A percentile compares a stretch with the other conserved stretches of the same genome.
phyloP scores from a whole-genome alignment of 2,888 invertebrate species.

The Flexamia atlantica region DNA sequence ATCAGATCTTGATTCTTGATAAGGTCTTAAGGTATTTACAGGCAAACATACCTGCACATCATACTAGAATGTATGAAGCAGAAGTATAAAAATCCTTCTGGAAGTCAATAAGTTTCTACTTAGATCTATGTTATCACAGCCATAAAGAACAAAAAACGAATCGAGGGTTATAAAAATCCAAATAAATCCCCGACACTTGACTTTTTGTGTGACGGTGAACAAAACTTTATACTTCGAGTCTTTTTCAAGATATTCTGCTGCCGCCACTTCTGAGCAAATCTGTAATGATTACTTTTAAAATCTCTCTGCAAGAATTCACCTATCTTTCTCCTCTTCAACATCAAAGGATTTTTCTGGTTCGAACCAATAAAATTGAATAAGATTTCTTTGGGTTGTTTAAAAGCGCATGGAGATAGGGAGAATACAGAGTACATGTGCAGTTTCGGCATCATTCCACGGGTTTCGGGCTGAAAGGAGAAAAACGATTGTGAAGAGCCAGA shows the following conservation, averaged over 20 bases:
- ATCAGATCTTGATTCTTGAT: too few species aligned
- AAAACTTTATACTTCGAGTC: constrained; percentile 61
- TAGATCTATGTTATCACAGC: constrained; percentile 27
- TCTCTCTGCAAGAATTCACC: constrained; percentile 32
- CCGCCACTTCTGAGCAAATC: constrained; percentile 56
- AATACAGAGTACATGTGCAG: constrained; percentile 47
- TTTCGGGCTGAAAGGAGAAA: background rate
- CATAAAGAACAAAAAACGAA: background rate
- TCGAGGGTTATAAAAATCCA: constrained; percentile 14
- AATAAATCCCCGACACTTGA: constrained; percentile 57
- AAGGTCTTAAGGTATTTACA: too few species aligned
- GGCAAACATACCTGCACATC: too few species aligned
- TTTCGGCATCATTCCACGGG: constrained; percentile 33
- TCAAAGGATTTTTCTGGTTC: constrained; percentile 24
- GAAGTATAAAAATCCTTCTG: too few species aligned
- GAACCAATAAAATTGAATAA: constrained; percentile 60
- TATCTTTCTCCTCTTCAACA: constrained; percentile 44
- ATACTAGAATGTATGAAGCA: too few species aligned
- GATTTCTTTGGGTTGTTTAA: constrained; percentile 49
- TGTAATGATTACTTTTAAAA: constrained; percentile 13
- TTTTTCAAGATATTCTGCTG: constrained; percentile 55
- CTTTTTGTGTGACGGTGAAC: constrained; percentile 48
- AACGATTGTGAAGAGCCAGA: background rate
- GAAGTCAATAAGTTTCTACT: too few species aligned
- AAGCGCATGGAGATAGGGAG: constrained; percentile 17